Conservation (phyloP, 2,888 invertebrate genomes). For the Epinotia demarniana region DNA sequence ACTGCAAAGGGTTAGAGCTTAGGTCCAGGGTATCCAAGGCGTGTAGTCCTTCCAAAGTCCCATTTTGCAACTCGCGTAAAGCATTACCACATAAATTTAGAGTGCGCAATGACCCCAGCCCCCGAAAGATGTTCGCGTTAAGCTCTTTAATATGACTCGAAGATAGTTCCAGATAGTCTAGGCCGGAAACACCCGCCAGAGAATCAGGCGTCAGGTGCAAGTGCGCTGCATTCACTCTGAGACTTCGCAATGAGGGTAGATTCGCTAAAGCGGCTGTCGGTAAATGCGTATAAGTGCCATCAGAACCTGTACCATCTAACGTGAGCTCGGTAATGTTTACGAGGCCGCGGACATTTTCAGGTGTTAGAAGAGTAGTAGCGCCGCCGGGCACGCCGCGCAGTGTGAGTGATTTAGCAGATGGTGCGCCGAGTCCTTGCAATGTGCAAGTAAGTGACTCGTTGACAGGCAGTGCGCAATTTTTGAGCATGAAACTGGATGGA, state of each 20-base stretch:
- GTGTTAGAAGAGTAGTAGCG: slow-evolving; percentile 85
- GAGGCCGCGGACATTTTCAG: slow-evolving; percentile 15
- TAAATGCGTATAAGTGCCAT: not conserved
- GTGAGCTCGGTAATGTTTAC: slow-evolving; percentile 23
- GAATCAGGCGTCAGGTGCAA: slow-evolving; percentile 19
- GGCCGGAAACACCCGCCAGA: slow-evolving; percentile 9
- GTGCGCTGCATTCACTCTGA: slow-evolving; percentile 26
- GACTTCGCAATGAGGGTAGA: slow-evolving; percentile 32
- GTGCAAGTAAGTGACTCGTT: slow-evolving; percentile 37
- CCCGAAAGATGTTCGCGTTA: slow-evolving; percentile 9
- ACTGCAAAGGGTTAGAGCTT: slow-evolving; percentile 27
- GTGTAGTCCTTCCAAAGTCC: slow-evolving; percentile 13
- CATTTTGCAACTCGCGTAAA: slow-evolving; percentile 21
- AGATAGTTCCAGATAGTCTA: slow-evolving; percentile 38
- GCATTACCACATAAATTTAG: slow-evolving; percentile 33
- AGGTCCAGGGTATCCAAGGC: slow-evolving; percentile 28
- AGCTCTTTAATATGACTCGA: slow-evolving; percentile 14
- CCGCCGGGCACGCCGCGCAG: slow-evolving; percentile 89
- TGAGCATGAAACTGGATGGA: slow-evolving; percentile 12
- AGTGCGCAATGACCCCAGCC: slow-evolving; percentile 13
- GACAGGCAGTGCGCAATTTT: slow-evolving; percentile 26
- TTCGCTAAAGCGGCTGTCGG: slow-evolving; percentile 30
- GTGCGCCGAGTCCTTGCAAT: slow-evolving; percentile 62
- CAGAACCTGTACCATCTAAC: slow-evolving; percentile 11
- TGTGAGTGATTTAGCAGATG: slow-evolving; percentile 84